These are phyloP conservation scores for Campoplex nolae DNA, from an alignment of 2,888 invertebrate genomes.

Conservation along the genomic window DNA sequence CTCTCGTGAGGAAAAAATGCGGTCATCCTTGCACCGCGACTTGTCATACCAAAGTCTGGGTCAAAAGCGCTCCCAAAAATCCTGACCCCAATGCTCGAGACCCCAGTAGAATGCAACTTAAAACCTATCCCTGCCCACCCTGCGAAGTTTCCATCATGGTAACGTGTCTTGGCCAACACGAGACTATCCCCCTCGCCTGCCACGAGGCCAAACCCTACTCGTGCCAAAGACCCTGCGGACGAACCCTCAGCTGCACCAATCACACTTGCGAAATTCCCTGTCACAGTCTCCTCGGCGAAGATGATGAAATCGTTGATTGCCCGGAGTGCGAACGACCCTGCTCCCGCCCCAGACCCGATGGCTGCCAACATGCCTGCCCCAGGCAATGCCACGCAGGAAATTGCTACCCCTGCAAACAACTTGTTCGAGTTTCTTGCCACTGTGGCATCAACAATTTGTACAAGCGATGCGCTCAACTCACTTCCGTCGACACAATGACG, in stretches of 20 bases:
- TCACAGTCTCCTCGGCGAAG: slow-evolving; percentile 85
- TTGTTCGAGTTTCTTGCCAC: slow-evolving; percentile 91
- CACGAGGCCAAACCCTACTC: slow-evolving; percentile 89
- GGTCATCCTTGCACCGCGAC: slow-evolving; percentile 89
- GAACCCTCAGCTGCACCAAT: slow-evolving; percentile 90
- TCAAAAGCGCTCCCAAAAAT: slow-evolving; percentile 81
- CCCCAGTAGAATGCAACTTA: slow-evolving; percentile 80
- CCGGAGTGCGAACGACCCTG: slow-evolving; percentile 88
- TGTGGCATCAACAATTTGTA: slow-evolving; percentile 92
- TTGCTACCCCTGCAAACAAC: slow-evolving; percentile 91
- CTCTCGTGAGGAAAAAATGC: slow-evolving; percentile 86
- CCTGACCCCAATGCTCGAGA: background rate
- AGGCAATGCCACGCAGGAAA: slow-evolving; percentile 90
- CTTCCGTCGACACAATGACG: slow-evolving; percentile 83
- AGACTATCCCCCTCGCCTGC: slow-evolving; percentile 89
- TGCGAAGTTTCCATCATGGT: slow-evolving; percentile 90
- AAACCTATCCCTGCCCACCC: slow-evolving; percentile 89
- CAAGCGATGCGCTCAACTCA: slow-evolving; percentile 90
- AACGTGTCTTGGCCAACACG: slow-evolving; percentile 91
- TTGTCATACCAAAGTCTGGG: slow-evolving; percentile 92
- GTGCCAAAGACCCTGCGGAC: slow-evolving; percentile 92
- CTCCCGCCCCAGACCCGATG: slow-evolving; percentile 88
- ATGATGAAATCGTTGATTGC: slow-evolving; percentile 81
- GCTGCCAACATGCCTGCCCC: slow-evolving; percentile 91
- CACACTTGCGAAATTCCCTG: slow-evolving; percentile 91